Evolutionary conservation across 1,140 invertebrate species (phyloP).

Genomic region (Prorops nasuta): DNA sequence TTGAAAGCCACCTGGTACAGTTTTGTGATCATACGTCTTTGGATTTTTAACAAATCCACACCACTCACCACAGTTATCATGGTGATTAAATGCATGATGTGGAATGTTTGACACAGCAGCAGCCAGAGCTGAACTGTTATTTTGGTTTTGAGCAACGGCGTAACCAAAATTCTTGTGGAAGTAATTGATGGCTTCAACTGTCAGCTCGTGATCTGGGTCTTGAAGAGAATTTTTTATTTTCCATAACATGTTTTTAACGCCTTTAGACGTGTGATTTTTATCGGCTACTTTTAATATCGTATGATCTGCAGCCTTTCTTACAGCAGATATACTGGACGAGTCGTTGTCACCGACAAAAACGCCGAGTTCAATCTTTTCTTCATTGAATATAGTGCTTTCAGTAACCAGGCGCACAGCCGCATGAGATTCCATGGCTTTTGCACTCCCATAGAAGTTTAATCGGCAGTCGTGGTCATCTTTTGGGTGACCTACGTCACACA

Average conservation of each 20-base stretch:
- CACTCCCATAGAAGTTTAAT: constrained; percentile 1
- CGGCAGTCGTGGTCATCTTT: constrained; percentile 1
- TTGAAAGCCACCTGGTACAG: background rate
- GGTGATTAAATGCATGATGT: constrained; percentile 5
- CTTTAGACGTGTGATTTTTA: constrained; percentile 5
- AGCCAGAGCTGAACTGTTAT: background rate
- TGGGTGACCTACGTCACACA: background rate
- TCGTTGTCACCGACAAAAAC: constrained; percentile 20
- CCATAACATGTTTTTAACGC: constrained; percentile 3
- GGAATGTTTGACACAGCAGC: constrained; percentile 2
- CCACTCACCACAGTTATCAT: constrained; percentile 15
- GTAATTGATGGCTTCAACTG: constrained; percentile 4
- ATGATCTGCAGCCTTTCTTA: constrained; percentile 1
- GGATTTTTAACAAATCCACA: constrained; percentile 1
- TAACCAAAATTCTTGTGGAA: constrained; percentile 4
- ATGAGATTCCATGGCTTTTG: constrained; percentile 21
- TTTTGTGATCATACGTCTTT: constrained; percentile 9
- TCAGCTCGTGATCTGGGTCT: constrained; percentile 2
- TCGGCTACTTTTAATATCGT: constrained; percentile 9
- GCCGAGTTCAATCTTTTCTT: constrained; percentile 10
- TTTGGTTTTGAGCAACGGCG: constrained; percentile 8
- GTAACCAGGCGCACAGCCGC: constrained; percentile 7
- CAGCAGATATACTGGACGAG: constrained; percentile 18
- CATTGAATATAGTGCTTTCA: constrained; percentile 17
- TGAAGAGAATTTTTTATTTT: background rate